Evolutionary conservation across 2,888 invertebrate genomes (phyloP), one percentile per base, ranked within the genome.

Genomic region (Papilio demoleus): DNA sequence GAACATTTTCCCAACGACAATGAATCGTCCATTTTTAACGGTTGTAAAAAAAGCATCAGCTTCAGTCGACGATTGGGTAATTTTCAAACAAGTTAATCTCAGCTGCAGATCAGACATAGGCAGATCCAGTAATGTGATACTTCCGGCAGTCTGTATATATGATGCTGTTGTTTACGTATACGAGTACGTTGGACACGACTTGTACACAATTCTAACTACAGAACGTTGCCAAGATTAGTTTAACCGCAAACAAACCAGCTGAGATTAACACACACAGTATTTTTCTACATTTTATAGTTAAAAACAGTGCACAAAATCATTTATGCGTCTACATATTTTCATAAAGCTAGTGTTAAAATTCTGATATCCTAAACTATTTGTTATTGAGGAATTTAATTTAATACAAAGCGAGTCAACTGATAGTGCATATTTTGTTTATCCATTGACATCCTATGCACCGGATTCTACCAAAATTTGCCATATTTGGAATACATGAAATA

Each of bases 111-210:
- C 72, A 74, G 72, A 67, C 73, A 75, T 73, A 67, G 56, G 56
- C 42, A 40, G 42, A 34, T 56, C 47, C 4, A 24, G 45, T 36
- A 63, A 68, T 47, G 36, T 34, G 42, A 19, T 64, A 24, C 64
- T 79, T 67, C 62, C 67, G 67, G 56, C 56, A 58, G 12, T 34
- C 56, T 50, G 53, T 53, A 61, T 73, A 73, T 74, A 72, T 70
- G 75, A 77, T 78, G 77, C 75, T 73, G 45, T 63, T 63, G 68
- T 63, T 68, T 63, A 68, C 74, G 74, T 68, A n/a, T n/a, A n/a
- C n/a, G n/a, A n/a, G 74, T 76, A 73, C 76, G 78, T 79, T 81
- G 78, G 79, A 78, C 77, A 78, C 67, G 73, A 75, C 71, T 79
- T 68, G 74, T 14, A 77, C 73, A 74, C 70, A n/a, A n/a, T 75